phyloP scores from a whole-genome alignment of 2,888 invertebrate species.

The Mesodorylaimus sp. region DNA sequence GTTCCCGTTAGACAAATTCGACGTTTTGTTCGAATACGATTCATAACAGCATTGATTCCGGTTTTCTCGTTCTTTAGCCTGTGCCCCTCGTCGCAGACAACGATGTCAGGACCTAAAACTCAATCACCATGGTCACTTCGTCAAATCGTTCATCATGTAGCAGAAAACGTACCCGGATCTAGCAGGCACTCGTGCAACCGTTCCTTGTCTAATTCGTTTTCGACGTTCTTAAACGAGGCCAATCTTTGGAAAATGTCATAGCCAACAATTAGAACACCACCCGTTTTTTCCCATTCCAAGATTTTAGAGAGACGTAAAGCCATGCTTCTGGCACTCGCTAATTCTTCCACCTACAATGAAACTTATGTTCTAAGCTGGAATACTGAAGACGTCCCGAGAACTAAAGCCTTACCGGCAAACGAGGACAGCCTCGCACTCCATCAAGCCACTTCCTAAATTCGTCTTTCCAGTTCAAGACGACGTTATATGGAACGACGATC shows the following conservation, averaged over 20 bases:
- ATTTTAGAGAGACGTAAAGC: constrained; percentile 52
- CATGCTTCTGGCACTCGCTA: constrained; percentile 49
- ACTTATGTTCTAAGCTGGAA: not conserved
- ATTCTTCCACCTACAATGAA: constrained; percentile 37
- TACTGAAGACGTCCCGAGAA: not conserved
- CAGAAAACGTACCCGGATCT: constrained; percentile 48
- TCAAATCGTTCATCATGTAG: not conserved
- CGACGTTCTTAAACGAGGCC: constrained; percentile 37
- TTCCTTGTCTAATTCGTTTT: constrained; percentile 54
- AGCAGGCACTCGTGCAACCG: constrained; percentile 52
- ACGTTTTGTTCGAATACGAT: constrained; percentile 57
- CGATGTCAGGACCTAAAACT: constrained; percentile 59
- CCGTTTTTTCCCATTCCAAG: constrained; percentile 56
- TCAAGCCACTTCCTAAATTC: constrained; percentile 74
- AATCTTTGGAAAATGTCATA: constrained; percentile 86
- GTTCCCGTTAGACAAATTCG: constrained; percentile 90
- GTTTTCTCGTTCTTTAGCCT: constrained; percentile 82
- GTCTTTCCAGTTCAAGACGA: constrained; percentile 83
- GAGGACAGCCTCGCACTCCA: no score
- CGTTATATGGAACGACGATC: constrained; percentile 79
- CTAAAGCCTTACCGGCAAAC: not conserved
- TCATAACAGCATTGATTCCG: constrained; percentile 68
- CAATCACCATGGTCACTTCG: no score
- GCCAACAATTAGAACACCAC: constrained; percentile 78
- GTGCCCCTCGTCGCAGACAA: constrained; percentile 95